A percentile compares a stretch with the other conserved stretches of the same genome.
Conservation (phyloP, 37 sponge, comb jelly and placozoan genomes). For the Oopsacas minuta region DNA sequence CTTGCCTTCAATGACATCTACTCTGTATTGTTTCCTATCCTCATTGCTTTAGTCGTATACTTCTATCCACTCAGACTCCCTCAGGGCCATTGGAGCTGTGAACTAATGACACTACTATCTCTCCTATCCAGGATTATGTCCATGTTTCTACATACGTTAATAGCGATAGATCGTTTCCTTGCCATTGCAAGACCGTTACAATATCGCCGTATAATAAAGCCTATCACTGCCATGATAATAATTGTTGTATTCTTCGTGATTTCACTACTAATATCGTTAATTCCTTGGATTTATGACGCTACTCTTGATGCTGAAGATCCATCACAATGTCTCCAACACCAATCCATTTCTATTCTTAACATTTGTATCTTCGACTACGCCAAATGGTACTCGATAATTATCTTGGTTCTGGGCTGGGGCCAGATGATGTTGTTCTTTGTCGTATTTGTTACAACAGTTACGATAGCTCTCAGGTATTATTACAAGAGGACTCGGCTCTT, state of each 20-base stretch:
- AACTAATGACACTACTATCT: constrained; percentile 32
- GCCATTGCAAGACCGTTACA: constrained; percentile 48
- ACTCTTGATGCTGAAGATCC: not conserved
- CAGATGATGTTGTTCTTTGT: constrained; percentile 44
- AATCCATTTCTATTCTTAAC: not conserved
- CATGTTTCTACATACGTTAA: constrained; percentile 38
- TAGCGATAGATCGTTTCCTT: constrained; percentile 59
- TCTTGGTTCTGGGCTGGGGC: constrained; percentile 29
- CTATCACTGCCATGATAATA: constrained; percentile 3
- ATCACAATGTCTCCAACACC: not conserved
- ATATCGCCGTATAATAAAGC: constrained; percentile 37
- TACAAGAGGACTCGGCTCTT: constrained; percentile 1
- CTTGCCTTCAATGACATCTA: constrained; percentile 47
- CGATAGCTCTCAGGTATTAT: not conserved
- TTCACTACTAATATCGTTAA: constrained; percentile 27
- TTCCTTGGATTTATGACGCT: constrained; percentile 27
- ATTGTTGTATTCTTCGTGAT: constrained; percentile 21
- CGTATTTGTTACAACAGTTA: constrained; percentile 30
- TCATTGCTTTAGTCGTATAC: constrained; percentile 35
- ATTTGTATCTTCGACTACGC: constrained; percentile 48
- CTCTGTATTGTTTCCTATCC: constrained; percentile 36
- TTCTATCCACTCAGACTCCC: constrained; percentile 5
- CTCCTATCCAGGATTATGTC: constrained; percentile 43
- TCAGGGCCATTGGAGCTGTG: constrained; percentile 25
- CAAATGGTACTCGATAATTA: constrained; percentile 30